Conservation (phyloP, 2,113 vertebrate species). For the Pungitius pungitius region DNA sequence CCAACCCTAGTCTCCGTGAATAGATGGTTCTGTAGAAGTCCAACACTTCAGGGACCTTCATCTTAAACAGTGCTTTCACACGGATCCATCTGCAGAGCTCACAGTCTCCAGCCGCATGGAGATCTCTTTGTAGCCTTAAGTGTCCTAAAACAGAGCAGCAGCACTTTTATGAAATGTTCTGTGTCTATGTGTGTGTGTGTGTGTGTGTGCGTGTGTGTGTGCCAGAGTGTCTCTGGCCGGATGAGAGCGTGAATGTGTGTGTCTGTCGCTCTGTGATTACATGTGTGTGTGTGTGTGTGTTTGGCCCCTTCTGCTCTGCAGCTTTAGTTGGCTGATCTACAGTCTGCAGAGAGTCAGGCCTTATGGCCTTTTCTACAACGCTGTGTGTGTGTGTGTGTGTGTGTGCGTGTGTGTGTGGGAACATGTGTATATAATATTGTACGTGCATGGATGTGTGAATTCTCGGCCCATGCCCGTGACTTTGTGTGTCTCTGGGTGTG, state of each 20-base stretch:
- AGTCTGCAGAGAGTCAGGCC: slow-evolving; percentile 48
- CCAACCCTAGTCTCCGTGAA: background rate
- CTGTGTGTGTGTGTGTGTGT: slow-evolving; percentile 19
- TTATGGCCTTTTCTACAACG: slow-evolving; percentile 49
- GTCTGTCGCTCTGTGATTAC: slow-evolving; percentile 7
- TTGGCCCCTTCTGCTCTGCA: slow-evolving; percentile 47
- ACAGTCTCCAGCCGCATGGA: slow-evolving; percentile 1
- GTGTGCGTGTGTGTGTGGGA: background rate
- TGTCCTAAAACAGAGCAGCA: slow-evolving; percentile 29
- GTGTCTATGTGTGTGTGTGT: background rate
- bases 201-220: background rate
- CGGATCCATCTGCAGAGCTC: background rate
- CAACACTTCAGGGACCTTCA: background rate
- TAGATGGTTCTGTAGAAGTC: background rate
- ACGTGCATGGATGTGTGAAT: slow-evolving; percentile 1
- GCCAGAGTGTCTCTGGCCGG: slow-evolving; percentile 6
- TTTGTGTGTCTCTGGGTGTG: background rate
- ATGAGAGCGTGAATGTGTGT: slow-evolving; percentile 12
- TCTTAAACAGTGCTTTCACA: background rate
- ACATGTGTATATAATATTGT: background rate
- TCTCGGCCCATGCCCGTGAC: slow-evolving; percentile 2
- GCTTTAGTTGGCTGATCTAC: slow-evolving; percentile 54
- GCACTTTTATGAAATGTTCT: background rate
- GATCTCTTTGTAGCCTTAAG: slow-evolving; percentile 26
- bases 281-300: slow-evolving; percentile 2